Evolutionary conservation across 2,113 vertebrate genomes (phyloP), one percentile per base, ranked within the genome.

Genomic region (Macroglossus sobrinus): DNA sequence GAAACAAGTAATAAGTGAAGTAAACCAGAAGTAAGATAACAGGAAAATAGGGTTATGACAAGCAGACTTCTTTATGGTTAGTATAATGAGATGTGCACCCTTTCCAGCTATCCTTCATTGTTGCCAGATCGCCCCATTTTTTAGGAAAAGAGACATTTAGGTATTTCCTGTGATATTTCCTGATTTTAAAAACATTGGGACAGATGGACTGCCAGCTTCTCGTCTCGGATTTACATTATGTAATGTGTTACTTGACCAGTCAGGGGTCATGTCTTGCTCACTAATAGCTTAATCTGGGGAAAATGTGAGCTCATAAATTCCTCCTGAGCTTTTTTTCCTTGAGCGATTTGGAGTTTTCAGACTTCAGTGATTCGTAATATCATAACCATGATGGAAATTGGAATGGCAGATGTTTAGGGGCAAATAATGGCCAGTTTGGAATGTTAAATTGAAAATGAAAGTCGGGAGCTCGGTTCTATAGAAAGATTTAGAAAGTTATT

Each of bases 391-490:
- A 30, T 53, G 15, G 57, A 87, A 90, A 50, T 86, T 78, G 35
- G 75, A 89, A 45, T 89, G 38, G 24, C 71, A 79, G 33, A 24
- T 80, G 4, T 78, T 72, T 68, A 21, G 38, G 55, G 40, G 63
- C 79, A 89, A 68, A 61, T 72, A 81, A 81, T 53, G 16, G 26
- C 82, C 79, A 38, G 15, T 94, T 94, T 92, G 84, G 30, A 47
- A 74, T 85, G 59, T 78, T 74, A 90, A 61, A 28, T 68, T 95
- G 64, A 89, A 95, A 92, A 66, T 72, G 55, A 78, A 90, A 89
- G n/a, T 75, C 64, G 80, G 28, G 59, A 93, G 40, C 35, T 92
- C 3, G 66, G 53, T 68, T 97, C 55, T 74, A 0, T 71, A 80
- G 28, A 97, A 35, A 96, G 45, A 79, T 53, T 68, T 92, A 24